phyloP scores from a whole-genome alignment of 2,888 invertebrate genomes.

The Tetheella fluctuosa region DNA sequence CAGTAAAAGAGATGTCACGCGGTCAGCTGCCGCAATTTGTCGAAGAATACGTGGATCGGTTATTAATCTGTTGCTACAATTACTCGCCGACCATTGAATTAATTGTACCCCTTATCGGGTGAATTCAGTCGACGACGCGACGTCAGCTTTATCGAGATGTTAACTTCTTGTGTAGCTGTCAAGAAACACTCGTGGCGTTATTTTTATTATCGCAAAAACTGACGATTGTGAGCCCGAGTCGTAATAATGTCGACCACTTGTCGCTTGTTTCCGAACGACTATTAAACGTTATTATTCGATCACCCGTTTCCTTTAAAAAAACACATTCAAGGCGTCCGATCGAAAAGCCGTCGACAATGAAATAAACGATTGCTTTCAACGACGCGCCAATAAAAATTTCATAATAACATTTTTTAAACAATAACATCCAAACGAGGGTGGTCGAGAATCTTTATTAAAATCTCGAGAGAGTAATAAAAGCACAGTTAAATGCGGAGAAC shows the following conservation, averaged over 20 bases:
- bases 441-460: constrained; percentile 83
- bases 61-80: constrained; percentile 75
- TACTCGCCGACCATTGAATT: constrained; percentile 68
- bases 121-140: constrained; percentile 52
- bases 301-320: constrained; percentile 45
- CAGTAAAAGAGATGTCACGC: constrained; percentile 55
- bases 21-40: constrained; percentile 73
- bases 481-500: constrained; percentile 81
- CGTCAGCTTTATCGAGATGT: constrained; percentile 54
- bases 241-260: constrained; percentile 50
- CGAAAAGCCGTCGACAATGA: constrained; percentile 60
- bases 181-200: constrained; percentile 49
- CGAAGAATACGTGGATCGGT: constrained; percentile 67
- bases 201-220: constrained; percentile 63
- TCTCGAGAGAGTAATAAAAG: constrained; percentile 81
- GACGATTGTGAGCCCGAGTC: constrained; percentile 41
- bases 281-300: constrained; percentile 43
- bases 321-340: constrained; percentile 53
- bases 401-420: constrained; percentile 75
- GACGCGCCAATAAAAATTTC: constrained; percentile 65
- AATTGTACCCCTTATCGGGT: constrained; percentile 70
- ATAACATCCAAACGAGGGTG: constrained; percentile 76
- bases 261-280: constrained; percentile 34
- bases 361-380: constrained; percentile 59
- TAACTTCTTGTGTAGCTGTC: constrained; percentile 52